Conservation (phyloP, 2,888 invertebrate genomes). For the Macrophya annulata region DNA sequence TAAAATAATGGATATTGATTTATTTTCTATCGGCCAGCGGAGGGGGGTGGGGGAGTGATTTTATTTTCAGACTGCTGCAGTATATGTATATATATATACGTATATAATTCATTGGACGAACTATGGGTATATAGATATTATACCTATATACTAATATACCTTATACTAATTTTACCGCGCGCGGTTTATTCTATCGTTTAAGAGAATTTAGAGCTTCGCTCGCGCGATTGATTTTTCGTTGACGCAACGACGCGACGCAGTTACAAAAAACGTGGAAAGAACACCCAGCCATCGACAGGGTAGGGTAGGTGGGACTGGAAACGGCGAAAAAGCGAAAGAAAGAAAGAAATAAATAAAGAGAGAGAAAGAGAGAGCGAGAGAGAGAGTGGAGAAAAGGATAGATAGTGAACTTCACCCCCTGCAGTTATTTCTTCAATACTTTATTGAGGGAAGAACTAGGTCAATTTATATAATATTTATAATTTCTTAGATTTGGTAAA, state of each 20-base stretch:
- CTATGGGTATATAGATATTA: background rate
- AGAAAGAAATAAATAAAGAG: no score
- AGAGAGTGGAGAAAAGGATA: no score
- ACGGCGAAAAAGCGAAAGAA: background rate
- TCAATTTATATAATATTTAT: background rate
- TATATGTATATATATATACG: no score
- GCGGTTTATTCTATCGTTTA: constrained; percentile 14
- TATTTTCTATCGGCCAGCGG: background rate
- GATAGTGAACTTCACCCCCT: background rate
- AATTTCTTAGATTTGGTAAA: background rate
- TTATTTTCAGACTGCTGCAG: constrained; percentile 30
- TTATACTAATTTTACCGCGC: background rate
- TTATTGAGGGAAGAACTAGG: background rate
- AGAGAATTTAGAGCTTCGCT: constrained; percentile 14
- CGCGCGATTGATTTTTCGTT: constrained; percentile 44
- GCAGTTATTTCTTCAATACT: background rate
- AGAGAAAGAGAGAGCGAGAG: no score
- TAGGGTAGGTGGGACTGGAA: background rate
- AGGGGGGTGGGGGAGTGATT: background rate
- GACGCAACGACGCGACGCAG: constrained; percentile 16
- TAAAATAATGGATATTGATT: constrained; percentile 47
- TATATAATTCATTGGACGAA: constrained; percentile 25
- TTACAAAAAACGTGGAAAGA: constrained; percentile 4
- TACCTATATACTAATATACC: no score
- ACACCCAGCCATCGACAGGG: background rate